phyloP scores from a whole-genome alignment of 2,888 invertebrate species.

The Tinea semifulvella region DNA sequence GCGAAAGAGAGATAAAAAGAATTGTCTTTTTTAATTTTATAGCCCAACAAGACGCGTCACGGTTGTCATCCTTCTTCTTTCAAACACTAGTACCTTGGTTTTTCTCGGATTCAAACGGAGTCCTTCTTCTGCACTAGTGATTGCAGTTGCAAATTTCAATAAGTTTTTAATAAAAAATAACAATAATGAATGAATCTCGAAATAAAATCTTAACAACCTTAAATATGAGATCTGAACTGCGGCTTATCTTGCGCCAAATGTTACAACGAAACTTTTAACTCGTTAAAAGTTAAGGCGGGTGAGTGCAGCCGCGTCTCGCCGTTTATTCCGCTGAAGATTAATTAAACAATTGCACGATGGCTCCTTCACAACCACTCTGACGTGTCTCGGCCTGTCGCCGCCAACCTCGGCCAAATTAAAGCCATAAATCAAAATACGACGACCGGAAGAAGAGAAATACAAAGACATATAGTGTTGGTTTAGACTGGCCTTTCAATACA shows the following conservation, averaged over 20 bases:
- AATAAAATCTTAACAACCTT: slow-evolving; percentile 51
- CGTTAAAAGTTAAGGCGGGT: slow-evolving; percentile 64
- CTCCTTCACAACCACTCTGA: slow-evolving; percentile 64
- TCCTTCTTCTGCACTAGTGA: too few relatives aligned
- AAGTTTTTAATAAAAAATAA: too few relatives aligned
- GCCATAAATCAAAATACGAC: slow-evolving; percentile 61
- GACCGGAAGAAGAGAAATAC: slow-evolving; percentile 51
- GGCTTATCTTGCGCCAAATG: slow-evolving; percentile 67
- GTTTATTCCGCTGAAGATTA: slow-evolving; percentile 55
- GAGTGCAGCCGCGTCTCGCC: slow-evolving; percentile 45
- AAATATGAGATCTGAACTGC: slow-evolving; percentile 53
- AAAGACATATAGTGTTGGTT: too few relatives aligned
- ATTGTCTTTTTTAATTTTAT: too few relatives aligned
- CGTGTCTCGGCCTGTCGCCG: slow-evolving; percentile 65
- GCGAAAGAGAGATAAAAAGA: too few relatives aligned
- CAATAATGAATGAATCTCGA: too few relatives aligned
- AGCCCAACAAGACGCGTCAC: too few relatives aligned
- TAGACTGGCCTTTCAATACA: too few relatives aligned
- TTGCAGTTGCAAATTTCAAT: too few relatives aligned
- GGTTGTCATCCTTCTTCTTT: too few relatives aligned
- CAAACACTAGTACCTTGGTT: too few relatives aligned
- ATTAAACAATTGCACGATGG: slow-evolving; percentile 67
- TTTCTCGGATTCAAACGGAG: too few relatives aligned
- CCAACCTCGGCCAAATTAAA: slow-evolving; percentile 66
- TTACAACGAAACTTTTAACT: slow-evolving; percentile 65